Evolutionary conservation across 2,113 vertebrate species (phyloP).

Genomic region (Dissostichus mawsoni): DNA sequence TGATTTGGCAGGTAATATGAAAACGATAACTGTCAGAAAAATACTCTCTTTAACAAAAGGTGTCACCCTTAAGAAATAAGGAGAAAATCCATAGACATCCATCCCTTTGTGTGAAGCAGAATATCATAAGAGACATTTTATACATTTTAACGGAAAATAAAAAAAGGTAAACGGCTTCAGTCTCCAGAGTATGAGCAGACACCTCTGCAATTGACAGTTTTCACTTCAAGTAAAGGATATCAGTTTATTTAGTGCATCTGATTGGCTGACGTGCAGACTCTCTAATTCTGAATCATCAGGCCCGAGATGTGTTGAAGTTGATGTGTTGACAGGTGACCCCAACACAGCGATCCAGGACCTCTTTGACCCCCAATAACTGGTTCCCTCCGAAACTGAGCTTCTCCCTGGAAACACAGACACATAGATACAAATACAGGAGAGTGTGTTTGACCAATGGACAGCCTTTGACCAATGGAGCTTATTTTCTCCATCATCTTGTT

Average conservation of each 20-base stretch:
- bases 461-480: background rate
- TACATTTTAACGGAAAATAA: background rate
- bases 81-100: background rate
- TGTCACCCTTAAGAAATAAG: background rate
- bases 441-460: background rate
- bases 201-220: background rate
- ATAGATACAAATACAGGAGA: background rate
- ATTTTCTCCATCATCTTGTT: background rate
- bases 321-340: constrained; percentile 63
- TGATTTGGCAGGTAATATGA: background rate
- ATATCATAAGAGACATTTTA: background rate
- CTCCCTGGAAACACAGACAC: constrained; percentile 78
- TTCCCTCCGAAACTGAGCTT: constrained; percentile 86
- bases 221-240: constrained; percentile 12
- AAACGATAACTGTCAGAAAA: background rate
- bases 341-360: constrained; percentile 83
- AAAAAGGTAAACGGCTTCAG: background rate
- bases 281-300: constrained; percentile 43
- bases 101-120: background rate
- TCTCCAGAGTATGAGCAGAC: background rate
- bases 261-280: background rate
- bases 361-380: constrained; percentile 87
- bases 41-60: background rate
- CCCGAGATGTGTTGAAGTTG: constrained; percentile 69
- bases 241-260: accelerated